Base-by-base conservation (phyloP, 2,888 invertebrate species). In the Hirudinaria manillensis region DNA sequence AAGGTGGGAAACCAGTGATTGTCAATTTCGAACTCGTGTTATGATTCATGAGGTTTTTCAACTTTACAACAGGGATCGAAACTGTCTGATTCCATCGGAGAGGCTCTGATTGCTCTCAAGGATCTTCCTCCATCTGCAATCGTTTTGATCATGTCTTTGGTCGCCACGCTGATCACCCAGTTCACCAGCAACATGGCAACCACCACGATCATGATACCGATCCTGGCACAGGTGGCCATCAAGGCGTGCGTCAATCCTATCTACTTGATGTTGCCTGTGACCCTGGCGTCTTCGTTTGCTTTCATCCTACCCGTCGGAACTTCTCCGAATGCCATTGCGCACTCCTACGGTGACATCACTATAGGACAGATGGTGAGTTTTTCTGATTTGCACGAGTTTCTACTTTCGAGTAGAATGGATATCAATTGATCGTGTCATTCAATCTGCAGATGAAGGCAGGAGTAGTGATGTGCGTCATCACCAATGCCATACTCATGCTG, bases 1-100 rank as follows among this genome's bases (percentile, higher is more conserved):
- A 90, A 91, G 80, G 89, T 77, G 21, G 13, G 45, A 0, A 19
- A 0, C 34, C 38, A 7, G 32, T 45, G n/a, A n/a, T 67, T 16
- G 38, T 36, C 45, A 3, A n/a, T 67, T 74, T 38, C 29, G 7
- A 32, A 68, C 29, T 34, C 53, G 10, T 7, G 71, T 38, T 71
- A 45, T 36, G 1, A 45, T n/a, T n/a, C n/a, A n/a, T n/a, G n/a
- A n/a, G n/a, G 16, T 16, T 10, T 45, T 16, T 45, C 10, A 51
- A 7, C 61, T n/a, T 72, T 4, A 7, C 24, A 6, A 27, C 77
- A 83, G 84, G 78, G 77, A 29, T 83, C 83, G 6, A 83, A 83
- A 6, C 76, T 84, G 36, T 83, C 83, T 0, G 77, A 67, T 19
- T 81, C 80, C 80, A 77, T 84, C n/a, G 83, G 84, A 0, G 77